A percentile compares a stretch with the other conserved stretches of the same genome.
Conservation (phyloP, 2,797 vertebrate genomes). For the Okamejei kenojei region DNA sequence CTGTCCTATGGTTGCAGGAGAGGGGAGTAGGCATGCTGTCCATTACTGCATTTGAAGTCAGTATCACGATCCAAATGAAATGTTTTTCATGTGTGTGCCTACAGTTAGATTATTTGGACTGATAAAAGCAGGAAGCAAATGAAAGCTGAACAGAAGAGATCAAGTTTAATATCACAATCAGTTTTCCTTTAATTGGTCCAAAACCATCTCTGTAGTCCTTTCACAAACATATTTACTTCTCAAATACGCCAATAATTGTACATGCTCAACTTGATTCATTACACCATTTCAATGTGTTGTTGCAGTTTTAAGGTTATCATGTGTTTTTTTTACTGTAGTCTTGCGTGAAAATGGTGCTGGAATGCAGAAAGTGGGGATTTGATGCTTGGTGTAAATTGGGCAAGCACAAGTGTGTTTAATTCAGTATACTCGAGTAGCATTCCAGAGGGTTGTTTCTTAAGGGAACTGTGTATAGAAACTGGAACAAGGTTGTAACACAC, state of each 20-base stretch:
- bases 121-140: slow-evolving; percentile 14
- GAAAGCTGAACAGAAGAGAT: not conserved
- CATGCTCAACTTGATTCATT: not conserved
- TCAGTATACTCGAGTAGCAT: not conserved
- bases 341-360: slow-evolving; percentile 7
- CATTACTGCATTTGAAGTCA: not conserved
- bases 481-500: slow-evolving; percentile 12
- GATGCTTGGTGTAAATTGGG: not conserved
- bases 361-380: not conserved
- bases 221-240: not conserved
- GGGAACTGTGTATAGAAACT: slow-evolving; percentile 29
- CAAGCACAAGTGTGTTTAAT: not conserved
- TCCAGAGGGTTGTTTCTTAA: not conserved
- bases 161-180: slow-evolving; percentile 12
- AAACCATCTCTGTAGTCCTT: not conserved
- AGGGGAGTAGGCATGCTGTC: not conserved
- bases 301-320: slow-evolving; percentile 9
- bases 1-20: not conserved
- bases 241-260: not conserved
- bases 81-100: not conserved
- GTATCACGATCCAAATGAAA: slow-evolving; percentile 28
- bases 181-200: not conserved
- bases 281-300: not conserved
- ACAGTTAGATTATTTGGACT: slow-evolving; percentile 20
- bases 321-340: not conserved